Conservation (phyloP, 1,140 invertebrate genomes). For the Gryllus bimaculatus region DNA sequence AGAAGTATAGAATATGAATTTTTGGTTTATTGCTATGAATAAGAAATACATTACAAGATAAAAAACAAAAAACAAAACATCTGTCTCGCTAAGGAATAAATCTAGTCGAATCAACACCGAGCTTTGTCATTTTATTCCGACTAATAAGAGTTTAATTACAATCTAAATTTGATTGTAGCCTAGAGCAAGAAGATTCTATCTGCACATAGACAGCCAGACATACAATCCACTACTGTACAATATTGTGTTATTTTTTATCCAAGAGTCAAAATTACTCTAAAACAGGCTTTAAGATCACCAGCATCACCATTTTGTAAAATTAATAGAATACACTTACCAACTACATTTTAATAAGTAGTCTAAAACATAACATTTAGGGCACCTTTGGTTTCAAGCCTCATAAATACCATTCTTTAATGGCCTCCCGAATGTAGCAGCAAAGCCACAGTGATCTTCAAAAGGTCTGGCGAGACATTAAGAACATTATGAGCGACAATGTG, state of each 20-base stretch:
- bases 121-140: background rate
- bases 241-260: constrained; percentile 11
- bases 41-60: constrained; percentile 17
- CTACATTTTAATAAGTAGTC: constrained; percentile 18
- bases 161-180: constrained; percentile 15
- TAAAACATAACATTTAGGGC: constrained; percentile 37
- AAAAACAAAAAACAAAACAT: constrained; percentile 1
- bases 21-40: constrained; percentile 19
- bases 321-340: constrained; percentile 14
- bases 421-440: background rate
- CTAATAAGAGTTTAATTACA: background rate
- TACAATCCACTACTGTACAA: constrained; percentile 14
- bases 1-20: constrained; percentile 15
- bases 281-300: constrained; percentile 11
- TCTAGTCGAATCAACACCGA: constrained; percentile 10
- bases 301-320: constrained; percentile 11
- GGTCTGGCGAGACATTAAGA: background rate
- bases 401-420: constrained; percentile 19
- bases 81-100: background rate
- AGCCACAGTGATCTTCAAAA: background rate
- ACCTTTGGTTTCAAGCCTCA: constrained; percentile 39
- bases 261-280: constrained; percentile 12
- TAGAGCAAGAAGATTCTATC: constrained; percentile 11
- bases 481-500: background rate
- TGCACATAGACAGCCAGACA: constrained; percentile 12